phyloP scores from a whole-genome alignment of 30 jellyfish, hydroid and myxozoan species.

The Hydra vulgaris region DNA sequence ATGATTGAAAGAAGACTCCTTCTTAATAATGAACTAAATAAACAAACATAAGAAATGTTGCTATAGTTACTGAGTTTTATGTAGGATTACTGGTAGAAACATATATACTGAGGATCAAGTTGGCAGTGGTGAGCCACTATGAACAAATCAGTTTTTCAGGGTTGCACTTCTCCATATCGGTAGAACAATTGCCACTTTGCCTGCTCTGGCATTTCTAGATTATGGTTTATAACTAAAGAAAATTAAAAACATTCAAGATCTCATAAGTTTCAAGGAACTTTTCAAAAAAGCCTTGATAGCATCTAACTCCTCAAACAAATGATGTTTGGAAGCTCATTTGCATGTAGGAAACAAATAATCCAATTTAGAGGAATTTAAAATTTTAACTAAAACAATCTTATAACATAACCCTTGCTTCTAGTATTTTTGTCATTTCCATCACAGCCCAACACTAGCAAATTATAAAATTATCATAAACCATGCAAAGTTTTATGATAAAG shows the following conservation, averaged over 20 bases:
- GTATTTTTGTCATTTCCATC: not conserved
- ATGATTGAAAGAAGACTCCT: too few relatives aligned
- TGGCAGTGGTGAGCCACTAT: not conserved
- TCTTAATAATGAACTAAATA: too few relatives aligned
- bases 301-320: not conserved
- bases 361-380: not conserved
- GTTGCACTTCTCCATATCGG: not conserved
- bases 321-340: not conserved
- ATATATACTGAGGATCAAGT: not conserved
- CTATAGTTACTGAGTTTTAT: not conserved
- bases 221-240: not conserved
- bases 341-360: not conserved
- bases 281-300: not conserved
- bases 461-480: too few relatives aligned
- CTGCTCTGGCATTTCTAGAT: not conserved
- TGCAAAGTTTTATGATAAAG: too few relatives aligned
- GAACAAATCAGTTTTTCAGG: not conserved
- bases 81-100: not conserved
- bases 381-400: not conserved
- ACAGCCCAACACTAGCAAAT: not conserved
- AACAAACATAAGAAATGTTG: too few relatives aligned
- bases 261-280: not conserved
- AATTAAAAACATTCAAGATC: not conserved
- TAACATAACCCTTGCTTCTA: not conserved
- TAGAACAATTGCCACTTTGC: not conserved